Evolutionary conservation across 2,113 vertebrate species (phyloP).

Genomic region (Corythaixoides concolor): DNA sequence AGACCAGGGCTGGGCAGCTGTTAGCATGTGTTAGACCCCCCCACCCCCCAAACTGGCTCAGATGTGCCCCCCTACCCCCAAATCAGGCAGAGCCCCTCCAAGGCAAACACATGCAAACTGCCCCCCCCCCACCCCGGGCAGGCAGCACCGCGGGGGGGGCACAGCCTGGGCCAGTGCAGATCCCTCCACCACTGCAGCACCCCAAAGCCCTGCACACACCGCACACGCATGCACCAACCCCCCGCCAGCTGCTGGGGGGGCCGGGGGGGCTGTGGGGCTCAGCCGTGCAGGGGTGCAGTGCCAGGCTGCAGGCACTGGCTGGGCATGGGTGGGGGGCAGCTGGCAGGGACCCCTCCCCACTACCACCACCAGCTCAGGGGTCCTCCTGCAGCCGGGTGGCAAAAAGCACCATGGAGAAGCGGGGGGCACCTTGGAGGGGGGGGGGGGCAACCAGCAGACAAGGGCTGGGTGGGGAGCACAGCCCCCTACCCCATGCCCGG

Average conservation of each 20-base stretch:
- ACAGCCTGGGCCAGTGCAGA: not conserved
- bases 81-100: not conserved
- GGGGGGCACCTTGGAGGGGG: no score
- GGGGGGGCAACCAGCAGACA: not conserved
- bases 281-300: no score
- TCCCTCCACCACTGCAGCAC: not conserved
- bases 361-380: not conserved
- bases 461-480: not conserved
- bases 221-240: not conserved
- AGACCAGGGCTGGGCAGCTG: constrained; percentile 23
- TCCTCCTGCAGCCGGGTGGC: not conserved
- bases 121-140: no score
- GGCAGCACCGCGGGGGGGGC: not conserved
- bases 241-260: not conserved
- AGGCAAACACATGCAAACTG: not conserved
- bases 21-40: not conserved
- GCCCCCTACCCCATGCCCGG: not conserved
- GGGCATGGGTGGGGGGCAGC: not conserved
- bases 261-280: not conserved
- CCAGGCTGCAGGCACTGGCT: constrained; percentile 11
- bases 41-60: not conserved
- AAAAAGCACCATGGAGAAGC: constrained; percentile 27
- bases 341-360: not conserved
- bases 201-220: not conserved
- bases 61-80: not conserved